phyloP scores from a whole-genome alignment of 2,888 invertebrate genomes.

The Biston stratarius region DNA sequence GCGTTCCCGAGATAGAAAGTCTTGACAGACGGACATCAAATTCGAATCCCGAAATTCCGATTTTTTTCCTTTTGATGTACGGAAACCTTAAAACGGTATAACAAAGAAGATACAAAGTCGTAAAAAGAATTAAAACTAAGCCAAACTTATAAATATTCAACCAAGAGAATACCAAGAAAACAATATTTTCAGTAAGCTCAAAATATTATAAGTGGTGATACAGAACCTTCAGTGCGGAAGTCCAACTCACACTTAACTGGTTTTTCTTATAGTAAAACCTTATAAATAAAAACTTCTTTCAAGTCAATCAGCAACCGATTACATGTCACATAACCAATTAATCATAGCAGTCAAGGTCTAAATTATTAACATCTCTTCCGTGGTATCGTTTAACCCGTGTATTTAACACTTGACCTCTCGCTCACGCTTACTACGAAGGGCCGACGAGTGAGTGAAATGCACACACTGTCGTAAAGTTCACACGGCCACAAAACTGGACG shows the following conservation, averaged over 20 bases:
- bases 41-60: too few relatives aligned
- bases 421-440: slow-evolving; percentile 41
- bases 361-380: slow-evolving; percentile 61
- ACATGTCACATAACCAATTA: slow-evolving; percentile 52
- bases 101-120: too few relatives aligned
- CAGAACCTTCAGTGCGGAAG: too few relatives aligned
- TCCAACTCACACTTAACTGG: background rate
- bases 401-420: slow-evolving; percentile 46
- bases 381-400: slow-evolving; percentile 38
- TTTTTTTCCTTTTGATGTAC: too few relatives aligned
- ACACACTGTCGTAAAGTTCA: slow-evolving; percentile 51
- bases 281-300: slow-evolving; percentile 17
- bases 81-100: too few relatives aligned
- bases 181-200: background rate
- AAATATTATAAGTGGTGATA: too few relatives aligned
- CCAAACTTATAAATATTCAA: too few relatives aligned
- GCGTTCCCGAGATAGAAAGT: too few relatives aligned
- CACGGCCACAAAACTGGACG: slow-evolving; percentile 54
- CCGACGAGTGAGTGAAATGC: slow-evolving; percentile 47
- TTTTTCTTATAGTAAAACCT: slow-evolving; percentile 2
- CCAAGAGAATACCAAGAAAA: background rate
- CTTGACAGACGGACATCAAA: too few relatives aligned
- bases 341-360: slow-evolving; percentile 61
- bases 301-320: slow-evolving; percentile 48
- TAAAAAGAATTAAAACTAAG: too few relatives aligned